Percentiles rank a stretch among this genome's conserved stretches.
These are phyloP conservation scores for Sinohyriopsis cumingii DNA, from an alignment of 2,888 invertebrate genomes.

Conservation along the genomic window DNA sequence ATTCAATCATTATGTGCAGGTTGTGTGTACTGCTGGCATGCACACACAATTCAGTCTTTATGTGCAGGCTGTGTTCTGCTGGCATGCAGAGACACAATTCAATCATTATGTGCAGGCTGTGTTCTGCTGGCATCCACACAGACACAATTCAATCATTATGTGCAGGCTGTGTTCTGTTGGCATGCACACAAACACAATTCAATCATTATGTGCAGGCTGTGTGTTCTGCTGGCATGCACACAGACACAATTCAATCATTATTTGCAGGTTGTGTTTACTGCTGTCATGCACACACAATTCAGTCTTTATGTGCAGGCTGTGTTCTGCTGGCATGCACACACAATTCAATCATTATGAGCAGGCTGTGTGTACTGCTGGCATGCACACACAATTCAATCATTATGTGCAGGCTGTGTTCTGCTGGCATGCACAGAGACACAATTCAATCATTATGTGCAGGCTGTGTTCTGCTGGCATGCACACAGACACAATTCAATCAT, in stretches of 20 bases:
- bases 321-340: slow-evolving; percentile 1
- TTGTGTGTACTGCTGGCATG: not conserved
- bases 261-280: no score
- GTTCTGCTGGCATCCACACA: not conserved
- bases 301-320: no score
- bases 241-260: slow-evolving; percentile 4
- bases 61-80: no score
- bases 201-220: no score
- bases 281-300: slow-evolving; percentile 6
- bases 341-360: slow-evolving; percentile 4
- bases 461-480: not conserved
- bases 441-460: slow-evolving; percentile 6
- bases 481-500: slow-evolving; percentile 5
- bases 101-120: not conserved
- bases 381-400: slow-evolving; percentile 7
- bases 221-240: not conserved
- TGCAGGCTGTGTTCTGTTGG: no score
- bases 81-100: slow-evolving; percentile 5
- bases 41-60: slow-evolving; percentile 9
- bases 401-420: not conserved
- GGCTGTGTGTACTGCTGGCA: not conserved
- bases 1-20: slow-evolving; percentile 6
- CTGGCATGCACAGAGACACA: slow-evolving; percentile 2
- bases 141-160: slow-evolving; percentile 5
- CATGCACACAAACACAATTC: slow-evolving; percentile 7